A percentile compares a stretch with the other conserved stretches of the same genome.
Evolutionary conservation across 2,888 invertebrate species (phyloP).

Genomic region (Drosophila atripex): DNA sequence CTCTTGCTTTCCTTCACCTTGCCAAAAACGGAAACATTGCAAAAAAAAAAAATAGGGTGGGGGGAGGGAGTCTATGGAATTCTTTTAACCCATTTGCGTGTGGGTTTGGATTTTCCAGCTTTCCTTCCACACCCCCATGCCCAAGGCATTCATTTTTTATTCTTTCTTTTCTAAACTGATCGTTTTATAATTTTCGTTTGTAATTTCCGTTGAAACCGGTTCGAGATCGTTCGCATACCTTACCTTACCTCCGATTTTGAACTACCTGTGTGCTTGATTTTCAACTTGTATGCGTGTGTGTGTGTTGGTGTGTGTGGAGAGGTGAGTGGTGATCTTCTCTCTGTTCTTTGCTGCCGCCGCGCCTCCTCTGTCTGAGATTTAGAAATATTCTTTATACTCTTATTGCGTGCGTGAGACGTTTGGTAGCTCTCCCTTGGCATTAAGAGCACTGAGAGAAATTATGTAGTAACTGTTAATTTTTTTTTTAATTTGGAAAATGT

Average conservation of each 20-base stretch:
- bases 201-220: slow-evolving; percentile 84
- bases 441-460: slow-evolving; percentile 14
- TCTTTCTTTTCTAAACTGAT: slow-evolving; percentile 74
- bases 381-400: slow-evolving; percentile 67
- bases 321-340: slow-evolving; percentile 26
- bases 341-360: slow-evolving; percentile 20
- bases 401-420: slow-evolving; percentile 57
- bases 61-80: slow-evolving; percentile 6
- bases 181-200: slow-evolving; percentile 82
- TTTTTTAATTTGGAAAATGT: too few relatives aligned
- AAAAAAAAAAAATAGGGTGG: not conserved
- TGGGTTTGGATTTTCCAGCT: slow-evolving; percentile 37
- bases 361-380: slow-evolving; percentile 58
- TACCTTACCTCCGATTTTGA: slow-evolving; percentile 50
- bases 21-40: slow-evolving; percentile 39
- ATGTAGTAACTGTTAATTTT: too few relatives aligned
- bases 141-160: slow-evolving; percentile 33
- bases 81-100: slow-evolving; percentile 41
- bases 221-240: slow-evolving; percentile 80
- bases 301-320: slow-evolving; percentile 7
- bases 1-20: slow-evolving; percentile 8
- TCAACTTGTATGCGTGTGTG: slow-evolving; percentile 1
- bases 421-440: slow-evolving; percentile 22
- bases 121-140: slow-evolving; percentile 29
- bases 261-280: slow-evolving; percentile 67